Evolutionary conservation across 2,888 invertebrate genomes (phyloP).

Genomic region (Idaea straminata): DNA sequence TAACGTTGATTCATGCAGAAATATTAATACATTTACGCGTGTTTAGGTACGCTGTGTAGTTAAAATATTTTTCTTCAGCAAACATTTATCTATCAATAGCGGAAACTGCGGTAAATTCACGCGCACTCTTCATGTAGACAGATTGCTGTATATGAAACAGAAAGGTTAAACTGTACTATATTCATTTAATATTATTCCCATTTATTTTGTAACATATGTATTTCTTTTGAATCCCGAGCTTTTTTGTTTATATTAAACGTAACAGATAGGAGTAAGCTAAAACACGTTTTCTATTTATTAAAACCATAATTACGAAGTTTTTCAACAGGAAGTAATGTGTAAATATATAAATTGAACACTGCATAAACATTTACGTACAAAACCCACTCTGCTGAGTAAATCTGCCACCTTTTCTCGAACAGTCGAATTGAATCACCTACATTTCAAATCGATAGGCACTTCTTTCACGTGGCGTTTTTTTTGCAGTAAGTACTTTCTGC

Average conservation of each 20-base stretch:
- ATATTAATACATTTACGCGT: neutral
- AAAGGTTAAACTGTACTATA: neutral
- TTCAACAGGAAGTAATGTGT: neutral
- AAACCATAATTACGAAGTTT: neutral
- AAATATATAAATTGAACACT: neutral
- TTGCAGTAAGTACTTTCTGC: too few species aligned
- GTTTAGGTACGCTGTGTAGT: neutral
- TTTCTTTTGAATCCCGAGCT: neutral
- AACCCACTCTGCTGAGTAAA: neutral
- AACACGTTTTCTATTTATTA: neutral
- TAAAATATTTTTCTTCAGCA: constrained; percentile 6
- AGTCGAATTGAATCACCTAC: neutral
- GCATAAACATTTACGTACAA: neutral
- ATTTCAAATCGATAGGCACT: too few species aligned
- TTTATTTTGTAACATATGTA: neutral
- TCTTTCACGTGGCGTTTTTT: too few species aligned
- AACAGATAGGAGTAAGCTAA: neutral
- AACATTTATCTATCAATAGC: neutral
- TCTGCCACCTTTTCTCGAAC: neutral
- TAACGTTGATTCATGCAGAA: neutral
- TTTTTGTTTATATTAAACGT: neutral
- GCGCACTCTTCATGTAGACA: neutral
- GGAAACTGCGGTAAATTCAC: too few species aligned
- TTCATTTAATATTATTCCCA: neutral
- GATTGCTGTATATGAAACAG: neutral